These are phyloP conservation scores for Xiphorhynchus elegans DNA, from an alignment of 2,113 vertebrate genomes.

Conservation along the genomic window DNA sequence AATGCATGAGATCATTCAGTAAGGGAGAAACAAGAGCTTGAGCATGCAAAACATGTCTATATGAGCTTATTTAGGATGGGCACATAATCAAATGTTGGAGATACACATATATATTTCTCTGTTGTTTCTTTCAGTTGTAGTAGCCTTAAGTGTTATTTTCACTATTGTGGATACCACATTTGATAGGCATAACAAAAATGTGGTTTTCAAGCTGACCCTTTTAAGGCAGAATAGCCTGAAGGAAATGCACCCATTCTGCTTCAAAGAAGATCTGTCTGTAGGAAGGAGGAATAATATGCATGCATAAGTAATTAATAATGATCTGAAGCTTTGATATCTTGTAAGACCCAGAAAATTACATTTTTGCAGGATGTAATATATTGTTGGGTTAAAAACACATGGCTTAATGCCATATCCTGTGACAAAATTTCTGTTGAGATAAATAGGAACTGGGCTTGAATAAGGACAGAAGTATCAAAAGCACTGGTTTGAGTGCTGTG, in stretches of 20 bases:
- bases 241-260: constrained; percentile 62
- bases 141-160: constrained; percentile 48
- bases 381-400: constrained; percentile 45
- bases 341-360: constrained; percentile 48
- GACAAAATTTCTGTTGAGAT: constrained; percentile 51
- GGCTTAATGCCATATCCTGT: constrained; percentile 17
- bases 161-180: constrained; percentile 37
- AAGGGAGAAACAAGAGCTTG: background rate
- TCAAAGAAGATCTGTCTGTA: constrained; percentile 65
- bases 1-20: background rate
- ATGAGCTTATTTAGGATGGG: background rate
- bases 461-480: constrained; percentile 42
- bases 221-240: constrained; percentile 58
- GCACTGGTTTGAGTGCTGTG: constrained; percentile 1
- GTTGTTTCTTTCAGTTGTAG: constrained; percentile 33
- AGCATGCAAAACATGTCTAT: background rate
- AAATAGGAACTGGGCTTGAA: constrained; percentile 37
- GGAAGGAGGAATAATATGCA: constrained; percentile 61
- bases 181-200: constrained; percentile 51
- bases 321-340: constrained; percentile 63
- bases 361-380: constrained; percentile 30
- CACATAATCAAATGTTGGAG: background rate
- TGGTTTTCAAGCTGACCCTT: constrained; percentile 61
- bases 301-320: constrained; percentile 70
- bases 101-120: background rate